These are phyloP conservation scores for Tipula vernalis DNA, from an alignment of 2,888 invertebrate genomes.

Conservation along the genomic window DNA sequence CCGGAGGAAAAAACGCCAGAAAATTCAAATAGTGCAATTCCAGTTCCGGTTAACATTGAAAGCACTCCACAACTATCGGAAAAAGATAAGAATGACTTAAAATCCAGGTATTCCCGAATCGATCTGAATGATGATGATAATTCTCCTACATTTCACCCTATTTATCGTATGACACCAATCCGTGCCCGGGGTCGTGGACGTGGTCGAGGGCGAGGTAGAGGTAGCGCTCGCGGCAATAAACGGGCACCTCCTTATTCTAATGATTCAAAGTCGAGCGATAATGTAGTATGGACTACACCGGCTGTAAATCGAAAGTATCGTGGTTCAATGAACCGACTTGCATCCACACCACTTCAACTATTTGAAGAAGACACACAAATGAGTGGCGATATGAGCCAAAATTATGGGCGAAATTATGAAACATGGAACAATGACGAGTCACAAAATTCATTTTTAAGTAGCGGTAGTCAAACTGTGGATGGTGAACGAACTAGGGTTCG, in stretches of 20 bases:
- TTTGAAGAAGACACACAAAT: slow-evolving; percentile 65
- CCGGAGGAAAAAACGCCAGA: not conserved
- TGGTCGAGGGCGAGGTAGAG: slow-evolving; percentile 26
- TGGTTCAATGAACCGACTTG: slow-evolving; percentile 23
- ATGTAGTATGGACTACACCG: slow-evolving; percentile 9
- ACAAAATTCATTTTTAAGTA: slow-evolving; percentile 70
- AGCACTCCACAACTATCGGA: not conserved
- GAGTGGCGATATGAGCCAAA: slow-evolving; percentile 47
- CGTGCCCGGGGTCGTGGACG: slow-evolving; percentile 18
- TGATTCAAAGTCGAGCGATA: not conserved
- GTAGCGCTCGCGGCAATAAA: slow-evolving; percentile 30
- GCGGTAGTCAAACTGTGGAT: slow-evolving; percentile 32
- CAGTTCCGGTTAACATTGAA: not conserved
- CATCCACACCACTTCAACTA: slow-evolving; percentile 42
- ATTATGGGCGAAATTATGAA: slow-evolving; percentile 33
- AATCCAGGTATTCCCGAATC: not conserved
- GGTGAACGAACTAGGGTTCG: slow-evolving; percentile 26
- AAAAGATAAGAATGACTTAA: not conserved
- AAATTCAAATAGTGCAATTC: not conserved
- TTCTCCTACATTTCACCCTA: slow-evolving; percentile 15
- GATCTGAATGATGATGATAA: slow-evolving; percentile 15
- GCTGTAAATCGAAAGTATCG: slow-evolving; percentile 15
- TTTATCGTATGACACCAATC: not conserved
- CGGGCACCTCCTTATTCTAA: slow-evolving; percentile 10
- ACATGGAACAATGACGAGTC: slow-evolving; percentile 54